These are phyloP conservation scores for Athalia cordata DNA, from an alignment of 2,888 invertebrate genomes.

Conservation along the genomic window DNA sequence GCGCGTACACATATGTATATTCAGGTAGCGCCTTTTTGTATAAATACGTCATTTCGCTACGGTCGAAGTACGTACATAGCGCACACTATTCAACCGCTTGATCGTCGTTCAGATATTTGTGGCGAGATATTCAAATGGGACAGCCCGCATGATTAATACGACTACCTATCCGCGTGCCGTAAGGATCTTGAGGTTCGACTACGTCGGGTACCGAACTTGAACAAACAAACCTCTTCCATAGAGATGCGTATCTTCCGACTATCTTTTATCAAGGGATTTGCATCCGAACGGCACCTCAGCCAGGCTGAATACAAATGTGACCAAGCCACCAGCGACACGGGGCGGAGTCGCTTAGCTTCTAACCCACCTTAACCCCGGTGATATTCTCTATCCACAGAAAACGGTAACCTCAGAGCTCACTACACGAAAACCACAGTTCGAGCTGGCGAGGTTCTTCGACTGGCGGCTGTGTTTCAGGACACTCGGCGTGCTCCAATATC, in stretches of 20 bases:
- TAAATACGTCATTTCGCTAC: constrained; percentile 31
- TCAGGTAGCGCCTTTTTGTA: constrained; percentile 34
- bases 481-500: constrained; percentile 68
- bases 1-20: constrained; percentile 1
- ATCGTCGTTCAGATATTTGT: constrained; percentile 42
- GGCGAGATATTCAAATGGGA: constrained; percentile 45
- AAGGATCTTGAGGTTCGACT: constrained; percentile 1
- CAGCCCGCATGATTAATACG: constrained; percentile 42
- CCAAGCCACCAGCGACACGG: constrained; percentile 5
- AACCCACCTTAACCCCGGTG: constrained; percentile 20
- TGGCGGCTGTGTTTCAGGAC: constrained; percentile 77
- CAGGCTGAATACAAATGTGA: constrained; percentile 27
- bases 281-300: constrained; percentile 35
- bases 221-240: constrained; percentile 6
- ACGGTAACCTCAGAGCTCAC: constrained; percentile 69
- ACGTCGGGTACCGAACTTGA: constrained; percentile 10
- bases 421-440: constrained; percentile 74
- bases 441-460: constrained; percentile 74
- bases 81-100: constrained; percentile 3
- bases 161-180: constrained; percentile 11
- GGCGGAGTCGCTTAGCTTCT: constrained; percentile 24
- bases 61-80: background rate
- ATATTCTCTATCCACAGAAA: constrained; percentile 57
- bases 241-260: constrained; percentile 40
- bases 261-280: constrained; percentile 36